Evolutionary conservation across 35 echinoderm and acorn worm genomes (phyloP).

Genomic region (Eucidaris tribuloides): DNA sequence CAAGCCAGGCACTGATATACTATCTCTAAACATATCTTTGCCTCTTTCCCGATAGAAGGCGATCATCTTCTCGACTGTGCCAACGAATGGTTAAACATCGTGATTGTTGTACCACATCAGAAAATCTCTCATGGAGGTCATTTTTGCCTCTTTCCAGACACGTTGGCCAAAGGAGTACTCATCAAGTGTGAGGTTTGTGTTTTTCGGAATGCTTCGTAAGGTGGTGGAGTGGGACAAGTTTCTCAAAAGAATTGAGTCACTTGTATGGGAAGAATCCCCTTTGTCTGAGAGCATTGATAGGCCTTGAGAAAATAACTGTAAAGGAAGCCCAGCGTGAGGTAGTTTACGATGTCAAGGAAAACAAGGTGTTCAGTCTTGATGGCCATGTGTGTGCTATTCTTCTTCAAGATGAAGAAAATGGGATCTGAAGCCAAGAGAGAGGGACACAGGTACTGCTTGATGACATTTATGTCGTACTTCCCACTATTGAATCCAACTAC

Average conservation of each 20-base stretch:
- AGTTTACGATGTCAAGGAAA: neutral
- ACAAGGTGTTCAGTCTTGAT: too few species aligned
- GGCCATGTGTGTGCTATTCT: too few species aligned
- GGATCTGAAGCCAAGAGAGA: neutral
- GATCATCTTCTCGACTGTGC: too few species aligned
- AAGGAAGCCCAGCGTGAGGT: neutral
- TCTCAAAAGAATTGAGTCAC: constrained; percentile 24
- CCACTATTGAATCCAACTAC: too few species aligned
- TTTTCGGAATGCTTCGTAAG: constrained; percentile 34
- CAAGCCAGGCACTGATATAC: too few species aligned
- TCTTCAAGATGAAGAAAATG: too few species aligned
- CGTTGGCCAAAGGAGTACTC: constrained; percentile 35
- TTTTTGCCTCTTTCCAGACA: constrained; percentile 1
- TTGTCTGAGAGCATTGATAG: too few species aligned
- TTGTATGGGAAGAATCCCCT: constrained; percentile 52
- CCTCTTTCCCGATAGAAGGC: neutral
- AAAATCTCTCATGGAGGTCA: constrained; percentile 17
- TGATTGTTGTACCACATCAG: constrained; percentile 1
- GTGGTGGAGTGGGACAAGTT: neutral
- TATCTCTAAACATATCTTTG: constrained; percentile 27
- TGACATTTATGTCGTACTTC: constrained; percentile 40
- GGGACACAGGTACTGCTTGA: constrained; percentile 8
- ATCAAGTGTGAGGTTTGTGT: neutral
- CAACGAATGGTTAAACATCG: too few species aligned
- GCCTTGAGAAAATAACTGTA: constrained; percentile 15